Percentiles rank a stretch among this genome's conserved stretches.
Conservation (phyloP, 1,140 invertebrate species). For the Linepithema humile region DNA sequence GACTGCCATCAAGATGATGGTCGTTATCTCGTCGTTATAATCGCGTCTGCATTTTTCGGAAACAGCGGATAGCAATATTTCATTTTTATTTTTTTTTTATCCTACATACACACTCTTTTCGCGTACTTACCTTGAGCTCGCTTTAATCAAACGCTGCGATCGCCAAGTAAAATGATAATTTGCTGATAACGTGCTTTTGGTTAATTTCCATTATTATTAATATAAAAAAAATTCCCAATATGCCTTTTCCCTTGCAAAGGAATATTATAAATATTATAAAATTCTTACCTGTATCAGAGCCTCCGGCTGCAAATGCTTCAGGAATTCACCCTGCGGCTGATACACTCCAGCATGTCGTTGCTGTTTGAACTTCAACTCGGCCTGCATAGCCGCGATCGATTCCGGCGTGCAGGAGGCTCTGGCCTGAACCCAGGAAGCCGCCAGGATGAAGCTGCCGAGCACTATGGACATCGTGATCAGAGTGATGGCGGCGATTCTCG, state of each 20-base stretch:
- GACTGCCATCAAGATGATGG: background rate
- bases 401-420: slow-evolving; percentile 87
- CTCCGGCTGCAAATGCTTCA: slow-evolving; percentile 84
- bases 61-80: background rate
- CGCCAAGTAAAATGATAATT: background rate
- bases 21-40: slow-evolving; percentile 2
- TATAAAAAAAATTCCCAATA: too few species aligned
- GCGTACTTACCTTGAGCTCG: slow-evolving; percentile 14
- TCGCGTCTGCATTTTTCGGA: background rate
- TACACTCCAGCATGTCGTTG: slow-evolving; percentile 73
- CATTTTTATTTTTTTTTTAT: background rate
- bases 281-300: slow-evolving; percentile 83
- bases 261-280: background rate
- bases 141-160: background rate
- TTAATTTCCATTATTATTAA: background rate
- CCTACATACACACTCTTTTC: background rate
- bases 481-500: slow-evolving; percentile 91
- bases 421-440: slow-evolving; percentile 92
- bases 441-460: slow-evolving; percentile 91
- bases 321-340: slow-evolving; percentile 82
- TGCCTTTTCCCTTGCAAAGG: too few species aligned
- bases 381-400: slow-evolving; percentile 79
- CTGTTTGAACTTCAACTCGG: slow-evolving; percentile 75
- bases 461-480: slow-evolving; percentile 91
- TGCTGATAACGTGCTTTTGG: background rate